phyloP scores from a whole-genome alignment of 2,888 invertebrate genomes.

The Drosophila ezoana region DNA sequence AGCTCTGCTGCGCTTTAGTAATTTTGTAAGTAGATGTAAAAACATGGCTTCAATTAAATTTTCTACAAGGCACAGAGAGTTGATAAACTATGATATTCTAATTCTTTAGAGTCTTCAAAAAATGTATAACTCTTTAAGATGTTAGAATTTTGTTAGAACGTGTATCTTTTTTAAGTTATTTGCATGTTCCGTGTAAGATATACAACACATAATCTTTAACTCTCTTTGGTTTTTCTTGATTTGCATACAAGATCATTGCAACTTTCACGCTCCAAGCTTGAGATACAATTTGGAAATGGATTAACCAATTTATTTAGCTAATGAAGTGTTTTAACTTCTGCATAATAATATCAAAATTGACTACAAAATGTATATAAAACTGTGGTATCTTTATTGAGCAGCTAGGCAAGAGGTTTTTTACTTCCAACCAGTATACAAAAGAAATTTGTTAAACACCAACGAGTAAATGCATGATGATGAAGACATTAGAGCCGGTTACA shows the following conservation, averaged over 20 bases:
- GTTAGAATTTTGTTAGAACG: too few relatives aligned
- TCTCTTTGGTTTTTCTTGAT: constrained; percentile 9
- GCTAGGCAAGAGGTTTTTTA: not conserved
- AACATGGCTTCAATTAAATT: too few relatives aligned
- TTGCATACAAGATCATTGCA: constrained; percentile 42
- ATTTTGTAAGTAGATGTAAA: too few relatives aligned
- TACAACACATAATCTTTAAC: constrained; percentile 6
- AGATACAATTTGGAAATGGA: constrained; percentile 25
- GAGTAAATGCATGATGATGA: constrained; percentile 48
- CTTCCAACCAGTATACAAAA: constrained; percentile 12
- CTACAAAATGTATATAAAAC: constrained; percentile 37
- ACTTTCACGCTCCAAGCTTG: constrained; percentile 61
- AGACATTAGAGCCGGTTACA: constrained; percentile 59
- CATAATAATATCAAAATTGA: constrained; percentile 49
- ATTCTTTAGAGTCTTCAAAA: too few relatives aligned
- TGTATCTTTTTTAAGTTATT: not conserved
- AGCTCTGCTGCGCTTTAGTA: too few relatives aligned
- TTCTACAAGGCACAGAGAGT: too few relatives aligned
- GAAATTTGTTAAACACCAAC: constrained; percentile 42
- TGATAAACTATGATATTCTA: too few relatives aligned
- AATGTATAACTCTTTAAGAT: too few relatives aligned
- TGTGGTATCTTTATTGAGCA: constrained; percentile 54
- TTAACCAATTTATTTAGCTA: constrained; percentile 59
- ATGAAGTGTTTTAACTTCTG: constrained; percentile 71
- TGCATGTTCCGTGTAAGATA: not conserved